Evolutionary conservation across 2,797 vertebrate species (phyloP), one percentile per base, ranked within the genome.

Genomic region (Cirrhinus molitorella): DNA sequence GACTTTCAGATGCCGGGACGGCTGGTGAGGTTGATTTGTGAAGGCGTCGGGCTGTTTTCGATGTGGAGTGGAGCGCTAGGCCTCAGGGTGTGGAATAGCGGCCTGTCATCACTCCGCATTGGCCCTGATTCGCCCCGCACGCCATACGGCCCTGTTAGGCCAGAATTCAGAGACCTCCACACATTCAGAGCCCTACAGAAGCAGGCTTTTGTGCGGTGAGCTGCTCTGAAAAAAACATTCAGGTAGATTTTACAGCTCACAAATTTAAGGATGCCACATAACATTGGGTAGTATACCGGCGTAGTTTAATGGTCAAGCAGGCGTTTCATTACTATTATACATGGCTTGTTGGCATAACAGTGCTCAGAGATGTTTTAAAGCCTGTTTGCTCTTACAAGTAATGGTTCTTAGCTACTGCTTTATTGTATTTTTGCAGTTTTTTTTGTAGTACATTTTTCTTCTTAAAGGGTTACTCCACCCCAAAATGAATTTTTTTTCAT

Each of bases 1-100:
- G 85, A 87, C 61, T 86, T 86, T 85, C 83, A 89, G 88, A 85
- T 89, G 86, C 74, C 28, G 40, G 66, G 51, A 57, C 37, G 37
- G 28, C 45, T 68, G 34, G 25, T 37, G 71, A 23, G 49, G 80
- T 68, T 76, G 86, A 86, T 85, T 83, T 85, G 83, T 72, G 73
- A 85, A 83, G 86, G 75, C 47, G 61, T 85, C 68, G 3, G 80
- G 80, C 21, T 81, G 80, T 65, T 74, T 81, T 74, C 0, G 16
- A 71, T 53, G 57, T 55, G 45, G 67, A 55, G 82, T 65, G 68
- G 57, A 85, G 74, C 31, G 14, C 70, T 57, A 53, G 79, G 81
- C 81, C 81, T 81, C 74, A 37, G 74, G 86, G 81, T 87, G 84
- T 80, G 74, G 78, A 87, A 84, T 85, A 87, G 70, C 81, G 31